A percentile compares a stretch with the other conserved stretches of the same genome.
These are phyloP conservation scores for Sarcophaga peregrina DNA, from an alignment of 1,140 invertebrate species.

Conservation along the genomic window DNA sequence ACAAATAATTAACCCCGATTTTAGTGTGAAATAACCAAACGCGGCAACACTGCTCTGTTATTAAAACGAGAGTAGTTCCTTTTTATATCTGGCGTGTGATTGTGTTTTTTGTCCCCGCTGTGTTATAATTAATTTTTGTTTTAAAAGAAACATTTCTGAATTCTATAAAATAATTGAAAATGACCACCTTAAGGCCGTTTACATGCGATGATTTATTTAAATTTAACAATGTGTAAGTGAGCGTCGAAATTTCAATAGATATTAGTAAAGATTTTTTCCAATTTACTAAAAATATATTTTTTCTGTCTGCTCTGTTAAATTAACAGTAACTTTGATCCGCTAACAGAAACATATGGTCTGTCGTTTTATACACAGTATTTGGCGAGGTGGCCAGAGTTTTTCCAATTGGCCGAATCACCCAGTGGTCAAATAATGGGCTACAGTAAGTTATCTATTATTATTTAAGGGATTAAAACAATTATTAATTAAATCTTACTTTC, in stretches of 20 bases:
- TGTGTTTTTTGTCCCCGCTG: neutral
- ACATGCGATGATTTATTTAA: conserved; percentile 94
- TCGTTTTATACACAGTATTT: conserved; percentile 98
- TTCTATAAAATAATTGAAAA: conserved; percentile 62
- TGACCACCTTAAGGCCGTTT: conserved; percentile 94
- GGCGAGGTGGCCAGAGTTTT: conserved; percentile 99
- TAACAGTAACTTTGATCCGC: conserved; percentile 90
- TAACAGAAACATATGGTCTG: conserved; percentile 97
- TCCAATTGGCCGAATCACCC: conserved; percentile 94
- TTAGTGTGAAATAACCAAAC: no score
- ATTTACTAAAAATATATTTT: conserved; percentile 5
- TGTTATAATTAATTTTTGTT: no score
- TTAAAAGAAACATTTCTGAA: neutral
- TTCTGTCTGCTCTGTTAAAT: conserved; percentile 38
- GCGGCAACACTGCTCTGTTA: neutral
- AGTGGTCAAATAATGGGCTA: conserved; percentile 98
- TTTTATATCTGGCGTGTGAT: neutral
- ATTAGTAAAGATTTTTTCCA: neutral
- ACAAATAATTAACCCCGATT: no score
- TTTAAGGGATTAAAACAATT: neutral
- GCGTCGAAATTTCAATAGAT: neutral
- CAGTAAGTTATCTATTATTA: conserved; percentile 79
- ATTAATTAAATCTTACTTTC: neutral
- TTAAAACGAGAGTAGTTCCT: no score
- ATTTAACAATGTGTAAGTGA: conserved; percentile 91